phyloP scores from a whole-genome alignment of 2,888 invertebrate species.

The Maniola hyperantus region DNA sequence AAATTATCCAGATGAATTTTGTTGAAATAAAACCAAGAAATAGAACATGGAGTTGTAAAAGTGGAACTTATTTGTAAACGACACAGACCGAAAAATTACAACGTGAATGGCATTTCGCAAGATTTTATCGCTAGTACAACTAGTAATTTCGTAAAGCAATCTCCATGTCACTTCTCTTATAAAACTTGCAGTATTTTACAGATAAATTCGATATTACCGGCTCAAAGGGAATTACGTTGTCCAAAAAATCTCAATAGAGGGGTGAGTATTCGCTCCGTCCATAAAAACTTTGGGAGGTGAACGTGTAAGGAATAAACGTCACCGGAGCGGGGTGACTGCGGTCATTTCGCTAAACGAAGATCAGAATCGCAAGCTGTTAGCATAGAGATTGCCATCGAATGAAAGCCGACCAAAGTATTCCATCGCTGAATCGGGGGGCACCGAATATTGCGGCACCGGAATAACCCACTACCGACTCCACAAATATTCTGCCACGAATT shows the following conservation, averaged over 20 bases:
- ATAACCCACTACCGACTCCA: constrained; percentile 70
- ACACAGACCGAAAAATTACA: constrained; percentile 14
- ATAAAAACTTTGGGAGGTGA: constrained; percentile 78
- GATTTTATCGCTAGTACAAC: constrained; percentile 17
- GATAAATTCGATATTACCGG: constrained; percentile 31
- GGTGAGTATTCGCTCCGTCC: constrained; percentile 66
- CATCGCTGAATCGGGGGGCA: constrained; percentile 76
- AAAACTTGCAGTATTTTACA: constrained; percentile 30
- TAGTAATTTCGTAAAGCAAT: constrained; percentile 28
- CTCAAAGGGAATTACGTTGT: constrained; percentile 52
- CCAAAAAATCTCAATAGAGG: constrained; percentile 66
- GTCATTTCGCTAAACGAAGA: constrained; percentile 83
- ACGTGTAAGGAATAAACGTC: constrained; percentile 81
- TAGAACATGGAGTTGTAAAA: neutral
- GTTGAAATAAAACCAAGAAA: neutral
- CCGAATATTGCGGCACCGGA: constrained; percentile 75
- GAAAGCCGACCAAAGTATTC: constrained; percentile 77
- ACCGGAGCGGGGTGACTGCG: constrained; percentile 77
- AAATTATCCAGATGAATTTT: too few relatives aligned
- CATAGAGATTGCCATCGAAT: constrained; percentile 83
- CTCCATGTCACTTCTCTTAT: constrained; percentile 17
- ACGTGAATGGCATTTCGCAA: constrained; percentile 20
- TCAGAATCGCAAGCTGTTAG: constrained; percentile 82
- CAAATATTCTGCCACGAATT: constrained; percentile 68
- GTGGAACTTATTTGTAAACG: constrained; percentile 4